Evolutionary conservation across 2,797 vertebrate species (phyloP).

Genomic region (Paratrypauchen microcephalus): DNA sequence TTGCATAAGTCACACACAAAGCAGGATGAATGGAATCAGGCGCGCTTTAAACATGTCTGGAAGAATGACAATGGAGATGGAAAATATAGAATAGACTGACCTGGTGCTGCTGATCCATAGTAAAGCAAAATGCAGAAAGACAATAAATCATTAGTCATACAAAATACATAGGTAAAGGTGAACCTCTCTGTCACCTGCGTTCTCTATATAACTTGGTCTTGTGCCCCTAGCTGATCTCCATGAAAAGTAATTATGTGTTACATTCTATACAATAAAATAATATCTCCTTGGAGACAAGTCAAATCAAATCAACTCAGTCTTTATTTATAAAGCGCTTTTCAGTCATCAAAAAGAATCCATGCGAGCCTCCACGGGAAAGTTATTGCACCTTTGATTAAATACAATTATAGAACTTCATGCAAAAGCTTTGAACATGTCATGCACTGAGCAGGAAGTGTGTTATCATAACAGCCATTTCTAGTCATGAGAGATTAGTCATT

Average conservation of each 20-base stretch:
- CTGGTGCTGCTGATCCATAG: constrained; percentile 25
- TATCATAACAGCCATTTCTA: background rate
- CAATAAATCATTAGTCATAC: background rate
- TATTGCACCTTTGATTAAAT: no score
- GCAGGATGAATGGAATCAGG: constrained; percentile 21
- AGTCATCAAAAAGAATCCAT: no score
- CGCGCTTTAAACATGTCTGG: constrained; percentile 4
- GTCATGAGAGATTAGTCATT: background rate
- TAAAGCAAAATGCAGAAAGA: constrained; percentile 16
- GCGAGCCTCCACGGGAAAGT: no score
- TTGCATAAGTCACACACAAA: constrained; percentile 4
- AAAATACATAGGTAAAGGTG: background rate
- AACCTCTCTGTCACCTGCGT: no score
- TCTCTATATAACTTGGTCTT: no score
- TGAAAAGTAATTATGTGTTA: no score
- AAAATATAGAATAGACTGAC: constrained; percentile 27
- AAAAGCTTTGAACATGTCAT: background rate
- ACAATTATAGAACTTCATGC: background rate
- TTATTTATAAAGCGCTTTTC: no score
- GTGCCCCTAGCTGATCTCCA: no score
- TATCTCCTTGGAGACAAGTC: no score
- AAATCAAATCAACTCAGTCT: no score
- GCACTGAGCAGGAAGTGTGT: background rate
- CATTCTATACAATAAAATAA: no score
- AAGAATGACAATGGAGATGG: constrained; percentile 4